These are phyloP conservation scores for Drosophila lacicola DNA, from an alignment of 2,888 invertebrate species.

Conservation along the genomic window DNA sequence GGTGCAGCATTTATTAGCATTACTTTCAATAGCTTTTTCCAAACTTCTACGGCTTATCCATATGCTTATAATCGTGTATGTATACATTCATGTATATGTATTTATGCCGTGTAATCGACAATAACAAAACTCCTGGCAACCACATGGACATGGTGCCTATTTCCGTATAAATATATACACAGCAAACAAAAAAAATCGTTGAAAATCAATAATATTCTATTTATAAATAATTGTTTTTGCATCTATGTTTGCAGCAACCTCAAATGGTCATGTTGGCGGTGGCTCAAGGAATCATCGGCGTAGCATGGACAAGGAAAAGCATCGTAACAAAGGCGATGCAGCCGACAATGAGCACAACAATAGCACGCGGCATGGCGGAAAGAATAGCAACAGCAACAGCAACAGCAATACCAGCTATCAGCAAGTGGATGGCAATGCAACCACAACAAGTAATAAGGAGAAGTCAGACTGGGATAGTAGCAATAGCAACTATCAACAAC, in stretches of 20 bases:
- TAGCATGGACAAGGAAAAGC: constrained; percentile 84
- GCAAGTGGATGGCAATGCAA: constrained; percentile 63
- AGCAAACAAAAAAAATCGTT: constrained; percentile 31
- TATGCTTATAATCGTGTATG: neutral
- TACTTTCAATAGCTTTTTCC: constrained; percentile 5
- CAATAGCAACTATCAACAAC: constrained; percentile 70
- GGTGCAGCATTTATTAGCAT: constrained; percentile 47
- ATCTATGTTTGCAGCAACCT: constrained; percentile 63
- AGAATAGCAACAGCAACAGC: constrained; percentile 58
- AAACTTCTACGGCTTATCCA: neutral
- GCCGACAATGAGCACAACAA: constrained; percentile 67
- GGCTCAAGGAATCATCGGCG: constrained; percentile 82
- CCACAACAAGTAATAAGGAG: constrained; percentile 74
- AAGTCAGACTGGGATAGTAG: constrained; percentile 80
- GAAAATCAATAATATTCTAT: constrained; percentile 25
- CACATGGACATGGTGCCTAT: neutral
- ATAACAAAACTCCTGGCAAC: constrained; percentile 18
- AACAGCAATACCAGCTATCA: constrained; percentile 67
- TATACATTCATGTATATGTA: neutral
- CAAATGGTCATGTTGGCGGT: constrained; percentile 77
- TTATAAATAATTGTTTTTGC: neutral
- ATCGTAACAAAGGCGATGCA: constrained; percentile 66
- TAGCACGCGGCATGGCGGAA: constrained; percentile 56
- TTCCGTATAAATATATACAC: too few relatives aligned
- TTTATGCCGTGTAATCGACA: constrained; percentile 3